Conservation (phyloP, 2,113 vertebrate species). For the Neomonachus schauinslandi region DNA sequence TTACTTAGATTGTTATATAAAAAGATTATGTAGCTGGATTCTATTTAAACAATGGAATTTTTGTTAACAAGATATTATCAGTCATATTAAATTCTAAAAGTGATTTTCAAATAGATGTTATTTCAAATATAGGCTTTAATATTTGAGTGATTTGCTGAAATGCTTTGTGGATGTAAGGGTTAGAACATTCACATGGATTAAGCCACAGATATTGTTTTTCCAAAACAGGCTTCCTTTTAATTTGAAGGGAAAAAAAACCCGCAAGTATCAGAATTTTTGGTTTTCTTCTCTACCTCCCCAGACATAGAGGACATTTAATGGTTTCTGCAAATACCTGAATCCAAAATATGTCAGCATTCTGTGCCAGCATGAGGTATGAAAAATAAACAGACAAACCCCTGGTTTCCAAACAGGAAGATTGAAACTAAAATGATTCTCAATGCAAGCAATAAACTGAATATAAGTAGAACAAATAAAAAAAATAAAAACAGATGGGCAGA, state of each 20-base stretch:
- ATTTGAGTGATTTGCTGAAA: slow-evolving; percentile 43
- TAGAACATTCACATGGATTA: background rate
- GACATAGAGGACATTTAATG: background rate
- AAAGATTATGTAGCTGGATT: slow-evolving; percentile 58
- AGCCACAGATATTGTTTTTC: background rate
- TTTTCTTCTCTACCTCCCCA: background rate
- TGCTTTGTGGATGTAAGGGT: background rate
- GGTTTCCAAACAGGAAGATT: slow-evolving; percentile 16
- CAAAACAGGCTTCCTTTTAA: slow-evolving; percentile 38
- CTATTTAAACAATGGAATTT: slow-evolving; percentile 55
- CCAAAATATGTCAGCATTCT: background rate
- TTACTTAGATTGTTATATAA: slow-evolving; percentile 53
- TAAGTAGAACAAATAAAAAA: slow-evolving; percentile 41
- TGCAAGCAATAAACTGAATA: background rate
- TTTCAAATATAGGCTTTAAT: slow-evolving; percentile 52
- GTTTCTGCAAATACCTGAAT: background rate
- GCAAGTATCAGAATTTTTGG: background rate
- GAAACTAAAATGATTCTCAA: slow-evolving; percentile 21
- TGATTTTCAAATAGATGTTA: slow-evolving; percentile 41
- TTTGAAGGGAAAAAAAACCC: background rate
- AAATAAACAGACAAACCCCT: slow-evolving; percentile 2
- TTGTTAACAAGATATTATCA: slow-evolving; percentile 62
- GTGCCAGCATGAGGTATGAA: background rate
- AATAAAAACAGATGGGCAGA: slow-evolving; percentile 38
- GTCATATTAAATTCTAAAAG: slow-evolving; percentile 66